Percentiles rank a stretch among this genome's conserved stretches.
Evolutionary conservation across 2,888 invertebrate species (phyloP).

Genomic region (Catocala sponsa): DNA sequence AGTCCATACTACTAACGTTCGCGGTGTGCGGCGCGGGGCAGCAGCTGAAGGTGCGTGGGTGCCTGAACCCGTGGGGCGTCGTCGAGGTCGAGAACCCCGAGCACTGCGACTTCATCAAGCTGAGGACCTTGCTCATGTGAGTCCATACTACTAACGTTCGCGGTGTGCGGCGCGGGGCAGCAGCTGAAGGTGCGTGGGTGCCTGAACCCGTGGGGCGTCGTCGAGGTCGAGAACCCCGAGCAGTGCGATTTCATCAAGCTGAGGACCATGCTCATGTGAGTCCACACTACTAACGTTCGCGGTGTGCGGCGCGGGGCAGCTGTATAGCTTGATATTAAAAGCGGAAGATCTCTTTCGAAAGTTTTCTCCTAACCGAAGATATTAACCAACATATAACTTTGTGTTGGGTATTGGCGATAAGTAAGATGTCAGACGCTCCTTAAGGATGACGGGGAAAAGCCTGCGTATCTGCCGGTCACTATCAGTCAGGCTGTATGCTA

Average conservation of each 20-base stretch:
- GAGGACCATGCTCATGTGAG: conserved; percentile 97
- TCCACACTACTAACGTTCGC: conserved; percentile 78
- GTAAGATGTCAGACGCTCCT: no score
- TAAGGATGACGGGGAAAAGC: no score
- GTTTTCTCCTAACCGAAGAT: no score
- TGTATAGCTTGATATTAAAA: no score
- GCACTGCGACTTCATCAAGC: conserved; percentile 99
- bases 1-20: no score
- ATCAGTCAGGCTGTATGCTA: no score
- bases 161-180: conserved; percentile 99
- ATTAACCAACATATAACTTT: no score
- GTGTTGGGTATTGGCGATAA: no score
- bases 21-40: conserved; percentile 99
- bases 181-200: conserved; percentile 98
- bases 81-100: conserved; percentile 99
- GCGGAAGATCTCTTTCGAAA: no score
- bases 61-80: conserved; percentile 99
- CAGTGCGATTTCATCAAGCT: conserved; percentile 99
- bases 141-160: no score
- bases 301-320: conserved; percentile 97
- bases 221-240: conserved; percentile 99
- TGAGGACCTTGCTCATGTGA: no score
- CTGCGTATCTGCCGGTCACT: no score
- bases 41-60: conserved; percentile 97
- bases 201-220: conserved; percentile 99